A percentile compares a stretch with the other conserved stretches of the same genome.
These are phyloP conservation scores for Holacanthella duospinosa DNA, from an alignment of 2,888 invertebrate species.

Conservation along the genomic window DNA sequence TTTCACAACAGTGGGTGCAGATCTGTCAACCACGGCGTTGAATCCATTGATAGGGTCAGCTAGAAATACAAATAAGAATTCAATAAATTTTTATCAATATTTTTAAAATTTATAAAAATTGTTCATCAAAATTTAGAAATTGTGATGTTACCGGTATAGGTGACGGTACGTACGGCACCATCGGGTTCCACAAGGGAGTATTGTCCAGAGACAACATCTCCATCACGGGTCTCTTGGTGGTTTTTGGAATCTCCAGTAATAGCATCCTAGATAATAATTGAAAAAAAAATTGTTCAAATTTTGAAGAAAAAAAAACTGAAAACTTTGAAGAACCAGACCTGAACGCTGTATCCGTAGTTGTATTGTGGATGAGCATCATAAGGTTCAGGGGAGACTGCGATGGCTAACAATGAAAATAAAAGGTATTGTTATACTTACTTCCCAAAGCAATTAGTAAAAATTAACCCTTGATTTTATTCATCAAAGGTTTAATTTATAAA, in stretches of 20 bases:
- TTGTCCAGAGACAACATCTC: slow-evolving; percentile 30
- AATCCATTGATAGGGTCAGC: slow-evolving; percentile 27
- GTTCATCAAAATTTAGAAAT: too few species aligned
- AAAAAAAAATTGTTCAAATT: background rate
- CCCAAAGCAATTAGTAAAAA: too few species aligned
- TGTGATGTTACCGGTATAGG: too few species aligned
- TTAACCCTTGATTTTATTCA: background rate
- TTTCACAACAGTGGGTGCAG: slow-evolving; percentile 19
- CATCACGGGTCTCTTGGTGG: slow-evolving; percentile 26
- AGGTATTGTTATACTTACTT: too few species aligned
- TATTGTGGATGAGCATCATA: slow-evolving; percentile 30
- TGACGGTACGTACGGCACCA: slow-evolving; percentile 26
- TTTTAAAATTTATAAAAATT: too few species aligned
- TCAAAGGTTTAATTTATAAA: too few species aligned
- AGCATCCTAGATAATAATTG: slow-evolving; percentile 15
- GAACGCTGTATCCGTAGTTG: slow-evolving; percentile 25
- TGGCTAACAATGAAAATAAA: slow-evolving; percentile 4
- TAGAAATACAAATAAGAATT: too few species aligned
- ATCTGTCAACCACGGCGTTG: slow-evolving; percentile 21
- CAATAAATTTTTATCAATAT: too few species aligned
- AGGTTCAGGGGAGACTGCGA: slow-evolving; percentile 21
- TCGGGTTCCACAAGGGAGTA: slow-evolving; percentile 31
- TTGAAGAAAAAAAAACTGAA: background rate
- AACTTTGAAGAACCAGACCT: background rate
- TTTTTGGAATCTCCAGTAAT: slow-evolving; percentile 28